These are phyloP conservation scores for Characodon lateralis DNA, from an alignment of 2,797 vertebrate species.

Conservation along the genomic window DNA sequence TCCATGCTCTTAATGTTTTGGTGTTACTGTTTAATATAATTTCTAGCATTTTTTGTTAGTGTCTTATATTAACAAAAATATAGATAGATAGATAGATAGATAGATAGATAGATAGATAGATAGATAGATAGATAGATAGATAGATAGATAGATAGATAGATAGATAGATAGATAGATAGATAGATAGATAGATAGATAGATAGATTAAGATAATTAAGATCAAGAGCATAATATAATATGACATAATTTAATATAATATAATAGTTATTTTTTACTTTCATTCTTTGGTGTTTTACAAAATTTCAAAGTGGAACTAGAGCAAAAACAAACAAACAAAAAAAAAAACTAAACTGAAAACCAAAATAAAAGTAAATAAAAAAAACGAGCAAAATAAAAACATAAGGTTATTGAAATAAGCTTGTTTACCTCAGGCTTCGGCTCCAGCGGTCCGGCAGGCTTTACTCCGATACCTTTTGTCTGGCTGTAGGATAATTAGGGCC, in stretches of 20 bases:
- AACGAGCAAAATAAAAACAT: not conserved
- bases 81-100: conserved; percentile 1
- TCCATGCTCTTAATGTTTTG: not conserved
- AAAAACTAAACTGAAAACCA: not conserved
- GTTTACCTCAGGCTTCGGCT: not conserved
- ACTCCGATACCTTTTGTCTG: not conserved
- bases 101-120: conserved; percentile 4
- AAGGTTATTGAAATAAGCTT: not conserved
- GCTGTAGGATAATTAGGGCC: not conserved
- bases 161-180: conserved; percentile 4
- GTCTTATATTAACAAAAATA: no score
- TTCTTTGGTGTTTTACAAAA: no score
- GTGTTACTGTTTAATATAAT: not conserved
- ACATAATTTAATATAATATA: not conserved
- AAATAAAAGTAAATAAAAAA: not conserved
- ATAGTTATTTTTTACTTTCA: no score
- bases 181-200: conserved; percentile 4
- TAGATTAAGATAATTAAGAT: not conserved
- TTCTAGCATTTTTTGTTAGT: not conserved
- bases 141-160: conserved; percentile 4
- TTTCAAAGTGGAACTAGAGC: no score
- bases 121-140: conserved; percentile 8
- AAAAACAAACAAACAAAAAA: not conserved
- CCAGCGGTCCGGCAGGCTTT: not conserved
- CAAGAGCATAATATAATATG: not conserved